Conservation (phyloP, 2,888 invertebrate species). For the Drosophila paranaensis region DNA sequence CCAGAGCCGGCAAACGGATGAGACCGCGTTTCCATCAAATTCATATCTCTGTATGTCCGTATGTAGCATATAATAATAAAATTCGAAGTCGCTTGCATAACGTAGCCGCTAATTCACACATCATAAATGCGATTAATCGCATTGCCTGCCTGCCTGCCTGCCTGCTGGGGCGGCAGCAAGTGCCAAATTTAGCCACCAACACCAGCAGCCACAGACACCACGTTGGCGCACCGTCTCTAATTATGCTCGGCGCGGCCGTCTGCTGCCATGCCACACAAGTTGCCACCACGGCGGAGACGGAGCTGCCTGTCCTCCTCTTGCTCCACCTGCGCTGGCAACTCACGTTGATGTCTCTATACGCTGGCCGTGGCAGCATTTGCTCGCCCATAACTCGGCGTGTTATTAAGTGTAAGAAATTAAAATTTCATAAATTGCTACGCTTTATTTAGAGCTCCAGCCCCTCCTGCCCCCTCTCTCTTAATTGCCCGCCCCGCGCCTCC, state of each 20-base stretch:
- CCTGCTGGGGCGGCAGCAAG: conserved; percentile 2
- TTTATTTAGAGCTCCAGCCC: conserved; percentile 69
- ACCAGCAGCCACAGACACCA: conserved; percentile 2
- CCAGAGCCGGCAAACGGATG: background rate
- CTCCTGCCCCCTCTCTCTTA: conserved; percentile 24
- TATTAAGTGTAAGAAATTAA: conserved; percentile 77
- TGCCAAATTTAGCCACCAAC: conserved; percentile 62
- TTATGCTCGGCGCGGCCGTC: conserved; percentile 64
- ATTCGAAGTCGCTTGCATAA: conserved; percentile 4
- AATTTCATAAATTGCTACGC: conserved; percentile 78
- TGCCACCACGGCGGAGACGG: conserved; percentile 21
- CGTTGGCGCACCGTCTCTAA: conserved; percentile 55
- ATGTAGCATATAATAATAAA: conserved; percentile 6
- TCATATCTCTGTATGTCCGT: no score
- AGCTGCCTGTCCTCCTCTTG: conserved; percentile 7
- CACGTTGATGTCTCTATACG: conserved; percentile 74
- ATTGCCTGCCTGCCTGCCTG: background rate
- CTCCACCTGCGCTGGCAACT: conserved; percentile 69
- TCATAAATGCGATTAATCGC: conserved; percentile 44
- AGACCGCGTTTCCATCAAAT: background rate
- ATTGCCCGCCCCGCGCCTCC: conserved; percentile 40
- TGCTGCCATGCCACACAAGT: conserved; percentile 68
- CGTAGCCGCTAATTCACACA: conserved; percentile 44
- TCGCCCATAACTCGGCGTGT: conserved; percentile 67
- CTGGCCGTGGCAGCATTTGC: conserved; percentile 11